Percentiles rank a stretch among this genome's conserved stretches.
phyloP scores from a whole-genome alignment of 2,888 invertebrate species.

The Apamea anceps region DNA sequence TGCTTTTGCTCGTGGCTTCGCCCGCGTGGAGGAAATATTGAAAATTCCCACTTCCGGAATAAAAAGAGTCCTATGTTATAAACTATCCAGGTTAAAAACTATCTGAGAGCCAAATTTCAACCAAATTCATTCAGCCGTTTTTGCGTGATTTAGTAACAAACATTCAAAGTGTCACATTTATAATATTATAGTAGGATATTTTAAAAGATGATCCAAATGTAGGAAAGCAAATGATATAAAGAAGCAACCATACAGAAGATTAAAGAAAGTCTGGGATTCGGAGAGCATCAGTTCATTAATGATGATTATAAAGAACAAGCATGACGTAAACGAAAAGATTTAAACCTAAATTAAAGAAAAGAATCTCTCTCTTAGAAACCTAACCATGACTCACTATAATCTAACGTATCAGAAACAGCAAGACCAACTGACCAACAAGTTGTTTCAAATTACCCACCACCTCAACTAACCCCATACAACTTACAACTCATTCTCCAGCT shows the following conservation, averaged over 20 bases:
- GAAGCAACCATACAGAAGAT: neutral
- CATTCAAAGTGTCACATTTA: neutral
- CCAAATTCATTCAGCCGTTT: neutral
- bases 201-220: neutral
- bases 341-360: neutral
- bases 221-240: neutral
- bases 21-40: neutral
- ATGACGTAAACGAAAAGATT: neutral
- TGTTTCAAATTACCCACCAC: constrained; percentile 27
- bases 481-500: constrained; percentile 35
- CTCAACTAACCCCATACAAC: neutral
- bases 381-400: neutral
- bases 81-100: neutral
- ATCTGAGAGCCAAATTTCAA: neutral
- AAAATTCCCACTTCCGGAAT: neutral
- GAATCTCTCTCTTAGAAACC: neutral
- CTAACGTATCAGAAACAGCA: neutral
- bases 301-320: neutral
- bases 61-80: neutral
- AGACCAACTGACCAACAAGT: constrained; percentile 21
- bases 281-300: neutral
- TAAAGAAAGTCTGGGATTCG: neutral
- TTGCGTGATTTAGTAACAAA: too few species aligned
- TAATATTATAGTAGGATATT: neutral
- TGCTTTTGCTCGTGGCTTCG: neutral